Percentiles rank a stretch among this genome's conserved stretches.
Evolutionary conservation across 2,113 vertebrate genomes (phyloP).

Genomic region (Sebastes schlegelii): DNA sequence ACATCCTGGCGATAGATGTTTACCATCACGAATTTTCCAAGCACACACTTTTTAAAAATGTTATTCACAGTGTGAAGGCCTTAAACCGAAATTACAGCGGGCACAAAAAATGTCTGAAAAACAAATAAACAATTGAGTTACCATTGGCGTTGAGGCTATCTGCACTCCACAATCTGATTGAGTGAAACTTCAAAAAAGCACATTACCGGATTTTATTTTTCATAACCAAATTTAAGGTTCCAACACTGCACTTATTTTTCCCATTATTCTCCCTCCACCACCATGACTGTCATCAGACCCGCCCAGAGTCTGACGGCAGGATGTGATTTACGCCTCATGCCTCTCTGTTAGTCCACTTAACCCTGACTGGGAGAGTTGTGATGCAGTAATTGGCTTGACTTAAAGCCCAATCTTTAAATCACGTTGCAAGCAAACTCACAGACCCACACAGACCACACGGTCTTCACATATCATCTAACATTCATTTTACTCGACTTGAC

Average conservation of each 20-base stretch:
- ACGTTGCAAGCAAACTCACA: conserved; percentile 15
- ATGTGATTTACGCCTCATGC: conserved; percentile 54
- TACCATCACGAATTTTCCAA: conserved; percentile 35
- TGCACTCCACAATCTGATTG: conserved; percentile 24
- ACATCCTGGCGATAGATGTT: conserved; percentile 58
- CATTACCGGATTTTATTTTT: conserved; percentile 35
- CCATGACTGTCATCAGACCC: conserved; percentile 35
- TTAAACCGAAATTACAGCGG: background rate
- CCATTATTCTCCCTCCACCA: conserved; percentile 15
- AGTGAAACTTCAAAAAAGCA: conserved; percentile 23
- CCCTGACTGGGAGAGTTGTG: conserved; percentile 59
- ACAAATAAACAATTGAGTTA: conserved; percentile 20
- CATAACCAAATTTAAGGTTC: conserved; percentile 39
- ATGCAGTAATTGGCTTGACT: conserved; percentile 69
- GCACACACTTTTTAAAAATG: conserved; percentile 10
- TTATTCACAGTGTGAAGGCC: conserved; percentile 9
- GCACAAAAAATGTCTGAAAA: background rate
- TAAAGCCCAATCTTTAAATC: conserved; percentile 70
- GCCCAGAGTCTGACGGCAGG: conserved; percentile 18
- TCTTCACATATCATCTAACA: conserved; percentile 8
- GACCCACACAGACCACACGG: background rate
- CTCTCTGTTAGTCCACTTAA: conserved; percentile 67
- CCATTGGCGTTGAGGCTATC: background rate
- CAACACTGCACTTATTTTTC: conserved; percentile 20
- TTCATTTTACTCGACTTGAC: conserved; percentile 13